Percentiles rank a stretch among this genome's conserved stretches.
phyloP scores from a whole-genome alignment of 92 coral and sea anemone genomes.

The Porites rus region DNA sequence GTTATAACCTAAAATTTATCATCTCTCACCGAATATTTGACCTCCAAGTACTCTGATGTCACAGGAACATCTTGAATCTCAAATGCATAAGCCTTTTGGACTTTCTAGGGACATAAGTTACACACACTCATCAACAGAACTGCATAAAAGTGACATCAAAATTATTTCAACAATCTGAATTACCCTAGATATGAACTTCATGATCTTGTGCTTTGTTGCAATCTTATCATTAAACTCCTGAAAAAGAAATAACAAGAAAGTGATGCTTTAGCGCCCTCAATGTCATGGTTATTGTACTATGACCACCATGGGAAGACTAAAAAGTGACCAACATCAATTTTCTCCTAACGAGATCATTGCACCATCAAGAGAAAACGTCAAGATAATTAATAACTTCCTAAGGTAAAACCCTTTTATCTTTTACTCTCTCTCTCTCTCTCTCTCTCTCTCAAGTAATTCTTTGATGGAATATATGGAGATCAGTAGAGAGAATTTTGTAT shows the following conservation, averaged over 20 bases:
- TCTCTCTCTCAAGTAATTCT: too few relatives aligned
- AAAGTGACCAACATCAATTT: too few relatives aligned
- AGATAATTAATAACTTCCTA: too few relatives aligned
- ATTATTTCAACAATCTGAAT: neutral
- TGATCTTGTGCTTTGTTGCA: slow-evolving; percentile 90
- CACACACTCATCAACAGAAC: neutral
- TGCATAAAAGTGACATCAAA: neutral
- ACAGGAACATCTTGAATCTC: slow-evolving; percentile 91
- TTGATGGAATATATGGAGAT: too few relatives aligned
- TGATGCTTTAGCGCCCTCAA: neutral
- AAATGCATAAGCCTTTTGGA: slow-evolving; percentile 86
- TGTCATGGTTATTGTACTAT: too few relatives aligned
- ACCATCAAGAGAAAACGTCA: neutral
- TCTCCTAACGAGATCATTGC: too few relatives aligned
- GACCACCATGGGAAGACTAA: too few relatives aligned
- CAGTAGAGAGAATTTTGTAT: too few relatives aligned
- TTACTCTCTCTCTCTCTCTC: too few relatives aligned
- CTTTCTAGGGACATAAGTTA: slow-evolving; percentile 55
- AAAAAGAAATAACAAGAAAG: neutral
- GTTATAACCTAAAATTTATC: neutral
- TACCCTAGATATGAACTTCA: slow-evolving; percentile 96
- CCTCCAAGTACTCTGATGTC: slow-evolving; percentile 89
- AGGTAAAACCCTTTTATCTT: too few relatives aligned
- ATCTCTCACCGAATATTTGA: slow-evolving; percentile 88
- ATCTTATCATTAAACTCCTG: slow-evolving; percentile 94